Evolutionary conservation across 2,888 invertebrate species (phyloP).

Genomic region (Labia minor): DNA sequence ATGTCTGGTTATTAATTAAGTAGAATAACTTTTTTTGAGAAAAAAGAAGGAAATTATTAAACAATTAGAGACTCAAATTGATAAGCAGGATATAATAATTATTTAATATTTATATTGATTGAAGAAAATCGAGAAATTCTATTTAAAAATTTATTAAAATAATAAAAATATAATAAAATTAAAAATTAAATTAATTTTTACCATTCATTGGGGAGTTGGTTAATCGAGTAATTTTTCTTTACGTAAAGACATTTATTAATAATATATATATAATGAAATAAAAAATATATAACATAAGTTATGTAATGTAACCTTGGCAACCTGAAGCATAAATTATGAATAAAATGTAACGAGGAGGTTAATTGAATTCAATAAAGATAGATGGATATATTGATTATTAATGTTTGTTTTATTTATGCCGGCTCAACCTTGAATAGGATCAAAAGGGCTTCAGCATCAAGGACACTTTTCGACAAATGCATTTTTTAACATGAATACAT

Average conservation of each 20-base stretch:
- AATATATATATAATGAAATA: background rate
- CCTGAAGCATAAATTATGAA: background rate
- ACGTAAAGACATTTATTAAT: background rate
- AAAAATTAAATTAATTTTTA: background rate
- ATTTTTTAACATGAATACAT: too few relatives aligned
- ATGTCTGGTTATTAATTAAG: too few relatives aligned
- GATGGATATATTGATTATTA: constrained; percentile 13
- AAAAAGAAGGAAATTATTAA: too few relatives aligned
- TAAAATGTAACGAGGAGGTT: background rate
- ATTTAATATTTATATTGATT: too few relatives aligned
- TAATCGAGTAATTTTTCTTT: background rate
- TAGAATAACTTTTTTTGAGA: too few relatives aligned
- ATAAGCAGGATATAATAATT: too few relatives aligned
- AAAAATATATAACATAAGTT: background rate
- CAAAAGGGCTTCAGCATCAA: background rate
- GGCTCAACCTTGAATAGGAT: background rate
- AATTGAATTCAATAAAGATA: constrained; percentile 3
- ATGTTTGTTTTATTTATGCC: constrained; percentile 8
- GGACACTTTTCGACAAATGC: background rate
- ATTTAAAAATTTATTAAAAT: background rate
- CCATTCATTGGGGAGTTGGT: background rate
- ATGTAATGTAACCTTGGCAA: background rate
- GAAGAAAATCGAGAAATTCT: background rate
- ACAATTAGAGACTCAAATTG: too few relatives aligned
- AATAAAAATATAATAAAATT: background rate